Evolutionary conservation across 2,797 vertebrate species (phyloP), one percentile per base, ranked within the genome.

Genomic region (Anolis apletophallus): DNA sequence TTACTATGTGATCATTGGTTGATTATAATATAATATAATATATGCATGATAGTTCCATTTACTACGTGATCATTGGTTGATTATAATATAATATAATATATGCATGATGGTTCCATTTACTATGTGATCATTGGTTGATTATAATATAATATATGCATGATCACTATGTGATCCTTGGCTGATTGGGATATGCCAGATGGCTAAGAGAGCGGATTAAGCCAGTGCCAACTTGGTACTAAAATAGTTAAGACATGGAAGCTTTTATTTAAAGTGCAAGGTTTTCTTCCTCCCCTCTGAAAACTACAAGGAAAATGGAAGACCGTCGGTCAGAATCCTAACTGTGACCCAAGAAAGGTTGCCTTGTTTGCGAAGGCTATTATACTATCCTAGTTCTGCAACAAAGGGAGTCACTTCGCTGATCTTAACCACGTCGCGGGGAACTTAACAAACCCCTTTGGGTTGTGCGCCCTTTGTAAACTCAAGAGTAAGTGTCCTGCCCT

Each of bases 401-500:
- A 3, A 29, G 0, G 1, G 0, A 80, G 26, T 40, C 5, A 26
- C 16, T 3, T 85, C 14, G 29, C 68, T 77, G 61, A 55, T 1
- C 40, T 80, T 68, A 61, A 29, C 54, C 54, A 32, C 1, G 19
- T 0, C 4, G 68, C 77, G 2, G 26, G 80, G 57, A 86, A 34
- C 54, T 90, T 57, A 64, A 82, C 36, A 21, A 68, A 16, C 1
- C 29, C 46, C 72, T 76, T 23, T 9, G 59, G 29, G 46, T 71
- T 61, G 68, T 10, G 86, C 68, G 32, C 87, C 88, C 21, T 75
- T 82, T 72, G 32, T 34, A 46, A 13, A 67, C n/a, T 64, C 52
- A 69, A 46, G 88, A 90, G 46, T 86, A 84, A 79, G 88, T 85
- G 83, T 72, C 88, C 82, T 52, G 36, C 83, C 82, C 88, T 87